Base-by-base conservation (phyloP, 2,888 invertebrate species). In the Cheilosia pagana region DNA sequence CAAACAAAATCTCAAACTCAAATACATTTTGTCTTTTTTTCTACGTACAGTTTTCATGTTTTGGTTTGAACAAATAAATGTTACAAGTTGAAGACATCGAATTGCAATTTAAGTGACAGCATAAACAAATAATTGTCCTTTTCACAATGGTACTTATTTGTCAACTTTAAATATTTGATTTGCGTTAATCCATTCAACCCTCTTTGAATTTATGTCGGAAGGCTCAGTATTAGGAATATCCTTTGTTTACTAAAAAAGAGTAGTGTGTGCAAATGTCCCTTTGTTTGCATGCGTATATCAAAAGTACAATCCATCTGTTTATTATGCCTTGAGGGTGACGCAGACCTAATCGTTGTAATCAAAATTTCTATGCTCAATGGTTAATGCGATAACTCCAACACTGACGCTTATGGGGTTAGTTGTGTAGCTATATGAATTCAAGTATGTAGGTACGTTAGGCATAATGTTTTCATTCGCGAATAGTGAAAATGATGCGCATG, bases 91-190 rank as follows among this genome's bases (percentile, higher is more conserved):
- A 89, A 89, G 88, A 91, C 90, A 91, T 90, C 89, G 89, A 90
- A 91, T 90, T 89, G 90, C 91, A 91, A 91, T 91, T 91, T 90
- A 89, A 90, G 89, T 91, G 90, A 90, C 91, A 91, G 88, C 88
- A 88, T 89, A 90, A 90, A 87, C 89, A 90, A 91, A 91, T 90
- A 91, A 90, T 90, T 90, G 91, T 90, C 89, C 90, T 90, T 90
- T 91, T 90, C 75, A 75, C 85, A 81, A 81, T 75, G 63, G 45
- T 43, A 53, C 70, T 75, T 85, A 81, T 85, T 85, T 85, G 85
- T 75, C 81, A 67, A 71, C 75, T 78, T 70, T 74, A 85, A 85
- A 85, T 85, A 85, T 85, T 85, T 85, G 81, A 85, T 85, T 81
- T 85, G 85, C 60, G 70, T 75, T 85, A 85, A 85, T 85, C 81